Conservation (phyloP, 2,113 vertebrate genomes). For the Acanthisitta chloris region DNA sequence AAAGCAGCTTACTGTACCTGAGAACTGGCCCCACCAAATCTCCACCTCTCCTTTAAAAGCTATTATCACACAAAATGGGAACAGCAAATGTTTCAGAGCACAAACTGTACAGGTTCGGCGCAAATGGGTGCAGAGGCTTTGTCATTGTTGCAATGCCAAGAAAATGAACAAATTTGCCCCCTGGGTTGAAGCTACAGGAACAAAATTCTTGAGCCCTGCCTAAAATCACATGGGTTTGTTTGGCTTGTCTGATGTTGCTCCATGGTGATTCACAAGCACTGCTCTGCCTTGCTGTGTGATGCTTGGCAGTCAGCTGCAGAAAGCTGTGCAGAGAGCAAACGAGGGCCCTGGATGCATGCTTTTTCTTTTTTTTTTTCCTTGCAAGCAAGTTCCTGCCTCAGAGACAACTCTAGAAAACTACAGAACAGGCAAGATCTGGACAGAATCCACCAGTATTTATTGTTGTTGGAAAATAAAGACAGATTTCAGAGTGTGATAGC, state of each 20-base stretch:
- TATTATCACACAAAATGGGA: not conserved
- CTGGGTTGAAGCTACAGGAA: conserved; percentile 50
- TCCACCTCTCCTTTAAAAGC: not conserved
- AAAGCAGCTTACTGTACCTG: not conserved
- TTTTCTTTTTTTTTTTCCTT: not conserved
- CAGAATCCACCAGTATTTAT: not conserved
- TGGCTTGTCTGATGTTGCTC: conserved; percentile 24
- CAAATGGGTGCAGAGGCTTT: conserved; percentile 18
- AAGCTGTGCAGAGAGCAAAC: not conserved
- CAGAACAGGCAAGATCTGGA: not conserved
- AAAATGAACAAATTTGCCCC: conserved; percentile 45
- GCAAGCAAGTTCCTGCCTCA: not conserved
- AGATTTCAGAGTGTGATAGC: not conserved
- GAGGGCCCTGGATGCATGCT: not conserved
- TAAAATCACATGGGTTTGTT: conserved; percentile 44
- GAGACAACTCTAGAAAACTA: not conserved
- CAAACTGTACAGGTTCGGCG: not conserved
- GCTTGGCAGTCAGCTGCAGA: conserved; percentile 18
- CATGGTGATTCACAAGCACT: conserved; percentile 2
- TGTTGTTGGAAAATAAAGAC: not conserved
- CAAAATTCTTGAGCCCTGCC: conserved; percentile 33
- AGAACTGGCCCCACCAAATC: not conserved
- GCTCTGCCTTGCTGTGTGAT: conserved; percentile 36
- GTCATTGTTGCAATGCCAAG: not conserved
- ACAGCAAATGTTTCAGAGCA: not conserved